These are phyloP conservation scores for Thalassaphorura encarpata DNA, from an alignment of 1,140 invertebrate species.

Conservation along the genomic window DNA sequence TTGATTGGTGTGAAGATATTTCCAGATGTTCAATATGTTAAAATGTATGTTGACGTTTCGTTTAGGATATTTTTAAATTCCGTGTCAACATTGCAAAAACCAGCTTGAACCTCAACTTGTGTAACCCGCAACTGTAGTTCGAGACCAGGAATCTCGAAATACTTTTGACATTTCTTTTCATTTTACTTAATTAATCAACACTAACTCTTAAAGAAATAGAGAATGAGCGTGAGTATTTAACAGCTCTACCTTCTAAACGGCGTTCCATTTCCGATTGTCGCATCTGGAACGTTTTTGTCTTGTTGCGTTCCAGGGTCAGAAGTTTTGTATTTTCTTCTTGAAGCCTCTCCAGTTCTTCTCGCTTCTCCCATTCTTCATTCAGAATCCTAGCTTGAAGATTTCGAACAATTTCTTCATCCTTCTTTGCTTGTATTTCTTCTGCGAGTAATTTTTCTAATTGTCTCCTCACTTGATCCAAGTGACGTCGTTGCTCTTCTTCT, in stretches of 20 bases:
- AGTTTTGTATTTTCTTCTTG: constrained; percentile 62
- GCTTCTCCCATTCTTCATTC: constrained; percentile 68
- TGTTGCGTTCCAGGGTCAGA: constrained; percentile 58
- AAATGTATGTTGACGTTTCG: no score
- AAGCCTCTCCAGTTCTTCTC: constrained; percentile 63
- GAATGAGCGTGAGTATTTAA: no score
- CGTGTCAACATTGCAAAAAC: no score
- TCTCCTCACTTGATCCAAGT: constrained; percentile 55
- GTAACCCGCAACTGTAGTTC: no score
- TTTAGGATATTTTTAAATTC: no score
- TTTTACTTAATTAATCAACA: no score
- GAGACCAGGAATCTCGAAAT: no score
- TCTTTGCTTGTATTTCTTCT: constrained; percentile 68
- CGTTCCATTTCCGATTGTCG: constrained; percentile 59
- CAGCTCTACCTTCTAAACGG: constrained; percentile 48
- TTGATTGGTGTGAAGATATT: no score
- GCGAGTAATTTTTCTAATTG: constrained; percentile 57
- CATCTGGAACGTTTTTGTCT: constrained; percentile 59
- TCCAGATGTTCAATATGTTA: no score
- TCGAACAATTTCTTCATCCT: constrained; percentile 71
- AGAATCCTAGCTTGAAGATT: constrained; percentile 61
- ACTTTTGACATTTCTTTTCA: no score
- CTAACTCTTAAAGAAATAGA: no score
- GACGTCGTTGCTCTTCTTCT: constrained; percentile 57
- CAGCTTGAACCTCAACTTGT: no score